These are phyloP conservation scores for Entomobrya multifasciata DNA, from an alignment of 2,888 invertebrate genomes.

Conservation along the genomic window DNA sequence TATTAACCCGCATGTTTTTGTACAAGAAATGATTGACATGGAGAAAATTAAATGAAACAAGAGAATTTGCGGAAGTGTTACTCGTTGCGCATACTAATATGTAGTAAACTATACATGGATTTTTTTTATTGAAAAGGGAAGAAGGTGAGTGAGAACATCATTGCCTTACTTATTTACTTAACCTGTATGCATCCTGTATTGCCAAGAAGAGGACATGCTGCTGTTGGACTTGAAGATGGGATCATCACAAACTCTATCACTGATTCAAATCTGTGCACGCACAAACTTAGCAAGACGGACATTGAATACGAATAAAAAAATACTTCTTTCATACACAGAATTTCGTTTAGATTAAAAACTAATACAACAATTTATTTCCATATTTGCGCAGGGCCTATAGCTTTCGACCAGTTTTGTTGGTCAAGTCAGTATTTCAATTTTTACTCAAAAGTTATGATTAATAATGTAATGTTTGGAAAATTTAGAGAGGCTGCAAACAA, in stretches of 20 bases:
- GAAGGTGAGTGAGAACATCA: not conserved
- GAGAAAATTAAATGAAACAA: not conserved
- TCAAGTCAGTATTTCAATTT: no score
- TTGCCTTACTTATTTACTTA: not conserved
- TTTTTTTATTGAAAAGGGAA: not conserved
- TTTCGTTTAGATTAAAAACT: no score
- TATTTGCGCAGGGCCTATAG: constrained; percentile 3
- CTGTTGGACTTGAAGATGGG: not conserved
- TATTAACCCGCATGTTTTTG: constrained; percentile 27
- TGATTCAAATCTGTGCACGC: constrained; percentile 5
- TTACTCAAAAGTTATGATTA: no score
- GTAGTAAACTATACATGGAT: not conserved
- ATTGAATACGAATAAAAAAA: constrained; percentile 5
- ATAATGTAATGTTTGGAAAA: no score
- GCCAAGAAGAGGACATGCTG: not conserved
- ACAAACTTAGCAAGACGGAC: not conserved
- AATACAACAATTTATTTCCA: no score
- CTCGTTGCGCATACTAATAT: constrained; percentile 11
- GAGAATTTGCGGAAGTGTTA: constrained; percentile 20
- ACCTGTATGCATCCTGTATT: no score
- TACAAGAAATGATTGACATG: constrained; percentile 32
- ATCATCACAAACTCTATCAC: not conserved
- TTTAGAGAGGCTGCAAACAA: no score
- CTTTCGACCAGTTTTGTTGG: not conserved
- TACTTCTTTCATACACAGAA: not conserved